Percentiles rank a stretch among this genome's conserved stretches.
phyloP scores from a whole-genome alignment of 2,888 invertebrate genomes.

The Silvanus unidentatus region DNA sequence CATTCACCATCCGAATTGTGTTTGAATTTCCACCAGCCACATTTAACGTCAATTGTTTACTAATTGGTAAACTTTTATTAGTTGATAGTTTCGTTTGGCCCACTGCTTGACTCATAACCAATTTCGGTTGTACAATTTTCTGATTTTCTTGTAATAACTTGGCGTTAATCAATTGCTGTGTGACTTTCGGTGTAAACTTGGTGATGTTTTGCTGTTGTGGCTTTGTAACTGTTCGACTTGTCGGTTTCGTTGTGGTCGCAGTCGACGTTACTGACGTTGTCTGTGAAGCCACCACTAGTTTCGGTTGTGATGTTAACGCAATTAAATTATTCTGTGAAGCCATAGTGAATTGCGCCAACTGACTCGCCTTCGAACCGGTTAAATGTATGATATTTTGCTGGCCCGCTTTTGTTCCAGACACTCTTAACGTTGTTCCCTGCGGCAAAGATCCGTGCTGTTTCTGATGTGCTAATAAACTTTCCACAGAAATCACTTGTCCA shows the following conservation, averaged over 20 bases:
- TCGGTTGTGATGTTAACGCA: constrained; percentile 39
- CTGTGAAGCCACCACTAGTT: constrained; percentile 39
- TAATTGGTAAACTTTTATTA: constrained; percentile 27
- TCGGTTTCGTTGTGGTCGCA: constrained; percentile 24
- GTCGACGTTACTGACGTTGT: constrained; percentile 29
- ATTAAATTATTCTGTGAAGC: constrained; percentile 50
- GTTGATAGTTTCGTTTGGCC: constrained; percentile 20
- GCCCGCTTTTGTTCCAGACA: constrained; percentile 46
- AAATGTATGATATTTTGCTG: constrained; percentile 51
- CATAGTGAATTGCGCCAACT: constrained; percentile 47
- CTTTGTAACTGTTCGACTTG: constrained; percentile 21
- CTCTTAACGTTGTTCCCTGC: constrained; percentile 51
- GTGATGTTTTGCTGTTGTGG: constrained; percentile 28
- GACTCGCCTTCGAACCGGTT: constrained; percentile 42
- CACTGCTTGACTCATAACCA: constrained; percentile 26
- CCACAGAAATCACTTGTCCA: constrained; percentile 55
- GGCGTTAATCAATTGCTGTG: constrained; percentile 47
- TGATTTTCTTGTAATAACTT: constrained; percentile 44
- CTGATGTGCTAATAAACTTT: constrained; percentile 54
- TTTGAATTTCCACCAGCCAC: constrained; percentile 30
- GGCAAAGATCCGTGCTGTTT: constrained; percentile 45
- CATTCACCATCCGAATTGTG: constrained; percentile 50
- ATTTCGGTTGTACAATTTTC: constrained; percentile 36
- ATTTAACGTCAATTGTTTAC: constrained; percentile 34
- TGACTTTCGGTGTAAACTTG: constrained; percentile 39